Evolutionary conservation across 2,113 vertebrate species (phyloP).

Genomic region (Oncorhynchus keta): DNA sequence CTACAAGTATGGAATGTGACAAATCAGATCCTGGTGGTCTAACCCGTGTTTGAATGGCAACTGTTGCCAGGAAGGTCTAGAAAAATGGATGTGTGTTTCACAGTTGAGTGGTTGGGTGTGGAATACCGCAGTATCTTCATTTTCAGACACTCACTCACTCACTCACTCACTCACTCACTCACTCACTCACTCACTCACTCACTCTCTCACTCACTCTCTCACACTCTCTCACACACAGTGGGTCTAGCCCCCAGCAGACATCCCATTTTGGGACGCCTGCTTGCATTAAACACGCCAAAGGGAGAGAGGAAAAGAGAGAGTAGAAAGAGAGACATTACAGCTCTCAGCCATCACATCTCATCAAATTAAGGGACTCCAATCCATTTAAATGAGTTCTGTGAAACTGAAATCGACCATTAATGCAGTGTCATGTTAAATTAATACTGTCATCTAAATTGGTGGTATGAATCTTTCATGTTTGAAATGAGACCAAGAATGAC

Average conservation of each 20-base stretch:
- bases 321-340: constrained; percentile 71
- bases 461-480: constrained; percentile 56
- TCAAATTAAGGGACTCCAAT: constrained; percentile 73
- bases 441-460: constrained; percentile 63
- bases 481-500: constrained; percentile 56
- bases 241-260: neutral
- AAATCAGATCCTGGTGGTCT: constrained; percentile 80
- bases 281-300: constrained; percentile 72
- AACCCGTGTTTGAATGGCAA: constrained; percentile 80
- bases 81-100: constrained; percentile 80
- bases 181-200: no score
- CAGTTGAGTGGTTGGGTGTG: constrained; percentile 75
- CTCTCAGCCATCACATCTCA: constrained; percentile 74
- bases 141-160: constrained; percentile 30
- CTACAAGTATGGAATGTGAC: constrained; percentile 79
- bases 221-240: neutral
- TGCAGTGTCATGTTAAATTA: constrained; percentile 75
- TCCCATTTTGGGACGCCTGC: constrained; percentile 73
- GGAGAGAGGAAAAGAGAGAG: neutral
- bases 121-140: constrained; percentile 74
- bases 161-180: no score
- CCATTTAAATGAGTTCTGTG: constrained; percentile 83
- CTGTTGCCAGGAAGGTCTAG: constrained; percentile 75
- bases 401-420: constrained; percentile 79
- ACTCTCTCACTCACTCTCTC: neutral